Evolutionary conservation across 2,797 vertebrate genomes (phyloP).

Genomic region (Gymnoscopelus microlampas): DNA sequence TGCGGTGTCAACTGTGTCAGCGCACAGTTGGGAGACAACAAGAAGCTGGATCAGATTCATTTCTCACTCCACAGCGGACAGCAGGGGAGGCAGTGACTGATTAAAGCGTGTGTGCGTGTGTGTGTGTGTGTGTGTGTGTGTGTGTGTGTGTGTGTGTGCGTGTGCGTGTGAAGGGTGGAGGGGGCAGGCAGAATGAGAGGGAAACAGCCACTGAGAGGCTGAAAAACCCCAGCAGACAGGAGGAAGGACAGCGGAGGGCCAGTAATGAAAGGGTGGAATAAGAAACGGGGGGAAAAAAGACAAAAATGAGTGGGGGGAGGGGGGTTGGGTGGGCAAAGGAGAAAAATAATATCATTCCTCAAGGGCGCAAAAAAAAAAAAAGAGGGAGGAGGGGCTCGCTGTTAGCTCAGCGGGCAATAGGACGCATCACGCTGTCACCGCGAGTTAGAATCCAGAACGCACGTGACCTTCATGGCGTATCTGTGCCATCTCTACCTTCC

Average conservation of each 20-base stretch:
- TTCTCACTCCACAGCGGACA: slow-evolving; percentile 42
- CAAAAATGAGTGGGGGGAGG: slow-evolving; percentile 4
- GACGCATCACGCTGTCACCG: too few relatives aligned
- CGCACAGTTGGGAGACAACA: slow-evolving; percentile 10
- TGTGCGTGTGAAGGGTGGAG: slow-evolving; percentile 13
- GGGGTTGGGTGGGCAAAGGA: slow-evolving; percentile 10
- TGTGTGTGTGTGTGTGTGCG: neutral
- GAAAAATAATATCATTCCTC: neutral
- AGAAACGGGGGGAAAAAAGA: neutral
- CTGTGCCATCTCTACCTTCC: too few relatives aligned
- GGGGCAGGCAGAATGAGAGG: slow-evolving; percentile 1
- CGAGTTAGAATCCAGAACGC: too few relatives aligned
- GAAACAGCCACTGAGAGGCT: slow-evolving; percentile 4
- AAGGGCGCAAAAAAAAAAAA: too few relatives aligned
- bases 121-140: neutral
- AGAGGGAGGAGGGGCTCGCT: slow-evolving; percentile 12
- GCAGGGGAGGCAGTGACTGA: slow-evolving; percentile 57
- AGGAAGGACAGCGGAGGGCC: too few relatives aligned
- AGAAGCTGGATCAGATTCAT: slow-evolving; percentile 36
- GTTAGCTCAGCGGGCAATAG: too few relatives aligned
- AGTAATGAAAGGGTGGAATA: neutral
- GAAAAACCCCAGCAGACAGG: neutral
- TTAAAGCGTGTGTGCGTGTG: slow-evolving; percentile 40
- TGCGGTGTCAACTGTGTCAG: neutral
- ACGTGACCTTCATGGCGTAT: too few relatives aligned